Conservation (phyloP, 1,140 invertebrate genomes). For the Uloborus diversus region DNA sequence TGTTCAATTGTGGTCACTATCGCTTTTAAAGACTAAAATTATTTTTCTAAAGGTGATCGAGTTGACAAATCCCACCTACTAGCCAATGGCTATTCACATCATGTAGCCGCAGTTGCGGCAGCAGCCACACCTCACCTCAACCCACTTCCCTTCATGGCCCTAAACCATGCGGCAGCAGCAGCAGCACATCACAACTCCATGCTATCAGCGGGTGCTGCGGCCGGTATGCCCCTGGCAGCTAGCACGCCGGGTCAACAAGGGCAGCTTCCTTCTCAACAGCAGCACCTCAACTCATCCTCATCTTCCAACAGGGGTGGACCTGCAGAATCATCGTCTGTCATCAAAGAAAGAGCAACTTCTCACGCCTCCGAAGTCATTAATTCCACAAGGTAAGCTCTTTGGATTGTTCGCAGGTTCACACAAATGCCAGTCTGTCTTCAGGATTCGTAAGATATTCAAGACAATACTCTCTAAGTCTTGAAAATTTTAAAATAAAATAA, state of each 20-base stretch:
- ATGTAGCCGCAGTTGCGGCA: conserved; percentile 57
- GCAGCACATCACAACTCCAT: conserved; percentile 74
- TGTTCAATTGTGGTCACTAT: no score
- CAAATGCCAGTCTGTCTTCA: no score
- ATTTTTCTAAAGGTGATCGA: conserved; percentile 72
- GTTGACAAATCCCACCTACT: conserved; percentile 90
- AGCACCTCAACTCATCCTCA: conserved; percentile 61
- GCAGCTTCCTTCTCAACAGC: conserved; percentile 75
- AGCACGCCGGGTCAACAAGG: no score
- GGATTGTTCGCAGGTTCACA: no score
- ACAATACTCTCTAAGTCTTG: no score
- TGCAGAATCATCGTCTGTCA: conserved; percentile 67
- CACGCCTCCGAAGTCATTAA: conserved; percentile 82
- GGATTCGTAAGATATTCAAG: no score
- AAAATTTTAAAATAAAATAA: no score
- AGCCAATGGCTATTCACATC: conserved; percentile 91
- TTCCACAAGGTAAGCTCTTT: conserved; percentile 69
- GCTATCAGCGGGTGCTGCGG: conserved; percentile 64
- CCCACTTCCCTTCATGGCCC: conserved; percentile 76
- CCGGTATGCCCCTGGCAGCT: no score
- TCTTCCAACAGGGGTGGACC: conserved; percentile 2
- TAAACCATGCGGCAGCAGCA: conserved; percentile 71
- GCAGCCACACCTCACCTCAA: conserved; percentile 83
- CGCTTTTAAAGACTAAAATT: no score
- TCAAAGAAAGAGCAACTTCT: conserved; percentile 78